These are phyloP conservation scores for Drosophila paranaensis DNA, from an alignment of 2,888 invertebrate species.

Conservation along the genomic window DNA sequence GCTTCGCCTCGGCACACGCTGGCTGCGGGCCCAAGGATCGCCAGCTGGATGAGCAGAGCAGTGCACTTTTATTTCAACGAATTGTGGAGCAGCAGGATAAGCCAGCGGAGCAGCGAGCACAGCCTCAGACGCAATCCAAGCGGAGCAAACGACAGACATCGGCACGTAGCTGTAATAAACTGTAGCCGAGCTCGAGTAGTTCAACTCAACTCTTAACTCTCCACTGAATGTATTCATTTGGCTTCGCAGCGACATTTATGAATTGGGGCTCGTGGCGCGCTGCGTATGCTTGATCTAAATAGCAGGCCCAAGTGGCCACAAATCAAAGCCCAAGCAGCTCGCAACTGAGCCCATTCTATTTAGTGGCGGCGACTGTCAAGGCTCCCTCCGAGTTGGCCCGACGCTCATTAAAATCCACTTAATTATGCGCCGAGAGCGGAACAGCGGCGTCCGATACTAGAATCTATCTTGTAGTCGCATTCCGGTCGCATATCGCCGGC, in stretches of 20 bases:
- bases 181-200: conserved; percentile 35
- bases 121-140: conserved; percentile 29
- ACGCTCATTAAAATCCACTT: conserved; percentile 78
- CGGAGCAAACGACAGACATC: conserved; percentile 52
- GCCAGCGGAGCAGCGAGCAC: conserved; percentile 18
- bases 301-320: conserved; percentile 52
- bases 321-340: conserved; percentile 55
- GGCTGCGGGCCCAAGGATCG: conserved; percentile 17
- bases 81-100: conserved; percentile 67
- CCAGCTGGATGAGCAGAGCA: conserved; percentile 55
- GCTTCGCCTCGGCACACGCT: conserved; percentile 62
- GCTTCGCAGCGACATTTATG: conserved; percentile 64
- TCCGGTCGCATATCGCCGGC: conserved; percentile 36
- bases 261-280: conserved; percentile 43
- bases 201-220: conserved; percentile 22
- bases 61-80: conserved; percentile 81
- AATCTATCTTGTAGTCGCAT: conserved; percentile 22
- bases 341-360: conserved; percentile 21
- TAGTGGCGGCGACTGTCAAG: not conserved
- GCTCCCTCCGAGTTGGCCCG: conserved; percentile 8
- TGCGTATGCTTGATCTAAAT: conserved; percentile 61
- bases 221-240: conserved; percentile 39
- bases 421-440: conserved; percentile 56
- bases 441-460: conserved; percentile 6
- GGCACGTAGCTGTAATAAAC: conserved; percentile 71